phyloP scores from a whole-genome alignment of 2,888 invertebrate genomes.

The Bunonema sp. region DNA sequence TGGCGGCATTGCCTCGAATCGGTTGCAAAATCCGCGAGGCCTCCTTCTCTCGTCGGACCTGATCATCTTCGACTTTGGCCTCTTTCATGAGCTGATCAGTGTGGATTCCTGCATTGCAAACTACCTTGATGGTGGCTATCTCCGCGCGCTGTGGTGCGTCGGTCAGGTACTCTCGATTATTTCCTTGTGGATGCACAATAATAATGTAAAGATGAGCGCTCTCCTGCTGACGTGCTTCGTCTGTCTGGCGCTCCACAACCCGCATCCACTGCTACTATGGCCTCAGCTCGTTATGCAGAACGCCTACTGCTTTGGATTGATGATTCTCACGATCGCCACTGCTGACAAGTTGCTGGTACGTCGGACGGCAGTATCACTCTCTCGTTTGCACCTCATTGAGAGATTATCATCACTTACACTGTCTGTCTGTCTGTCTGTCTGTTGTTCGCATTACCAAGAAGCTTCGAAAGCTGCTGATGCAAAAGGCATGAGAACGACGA shows the following conservation, averaged over 20 bases:
- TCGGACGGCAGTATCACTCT: not conserved
- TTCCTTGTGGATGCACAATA: too few relatives aligned
- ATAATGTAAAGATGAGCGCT: too few relatives aligned
- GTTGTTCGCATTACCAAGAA: too few relatives aligned
- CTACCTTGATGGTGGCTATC: slow-evolving; percentile 33
- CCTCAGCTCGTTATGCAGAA: slow-evolving; percentile 29
- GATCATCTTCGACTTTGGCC: slow-evolving; percentile 31
- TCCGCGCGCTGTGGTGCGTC: slow-evolving; percentile 31
- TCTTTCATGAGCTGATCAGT: slow-evolving; percentile 26
- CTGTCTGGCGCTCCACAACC: slow-evolving; percentile 10
- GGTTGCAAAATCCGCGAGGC: too few relatives aligned
- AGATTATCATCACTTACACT: too few relatives aligned
- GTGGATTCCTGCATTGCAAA: slow-evolving; percentile 30
- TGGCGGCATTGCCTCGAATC: too few relatives aligned
- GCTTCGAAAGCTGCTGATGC: too few relatives aligned
- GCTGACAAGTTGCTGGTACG: slow-evolving; percentile 9
- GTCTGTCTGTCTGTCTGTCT: too few relatives aligned
- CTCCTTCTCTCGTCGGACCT: slow-evolving; percentile 26
- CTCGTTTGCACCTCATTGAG: not conserved
- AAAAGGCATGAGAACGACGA: too few relatives aligned
- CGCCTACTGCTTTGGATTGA: slow-evolving; percentile 32
- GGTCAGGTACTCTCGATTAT: slow-evolving; percentile 18
- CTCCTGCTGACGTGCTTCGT: too few relatives aligned
- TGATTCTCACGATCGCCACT: slow-evolving; percentile 33
- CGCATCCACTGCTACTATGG: slow-evolving; percentile 25